Conservation (phyloP, 2,113 vertebrate species). For the Lophotis ruficrista region DNA sequence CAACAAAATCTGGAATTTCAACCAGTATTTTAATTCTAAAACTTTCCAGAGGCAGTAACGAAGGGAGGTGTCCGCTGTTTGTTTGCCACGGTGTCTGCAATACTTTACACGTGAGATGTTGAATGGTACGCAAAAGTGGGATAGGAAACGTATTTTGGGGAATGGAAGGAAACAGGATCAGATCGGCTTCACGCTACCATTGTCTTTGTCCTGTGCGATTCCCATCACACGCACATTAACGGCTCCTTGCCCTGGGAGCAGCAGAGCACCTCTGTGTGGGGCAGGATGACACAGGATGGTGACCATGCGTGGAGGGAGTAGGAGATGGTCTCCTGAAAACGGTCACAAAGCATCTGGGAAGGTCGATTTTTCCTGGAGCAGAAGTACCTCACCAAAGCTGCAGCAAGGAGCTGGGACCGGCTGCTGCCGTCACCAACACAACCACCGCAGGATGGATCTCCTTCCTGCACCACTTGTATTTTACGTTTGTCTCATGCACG, state of each 20-base stretch:
- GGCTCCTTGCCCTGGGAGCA: neutral
- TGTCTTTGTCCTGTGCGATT: neutral
- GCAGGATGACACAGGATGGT: fast-evolving
- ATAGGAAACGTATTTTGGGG: neutral
- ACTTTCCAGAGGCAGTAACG: neutral
- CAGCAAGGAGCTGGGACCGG: neutral
- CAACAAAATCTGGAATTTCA: neutral
- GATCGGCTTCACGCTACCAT: neutral
- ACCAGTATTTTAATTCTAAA: neutral
- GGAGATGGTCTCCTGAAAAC: neutral
- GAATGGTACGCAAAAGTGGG: neutral
- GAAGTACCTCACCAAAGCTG: neutral
- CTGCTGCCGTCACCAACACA: neutral
- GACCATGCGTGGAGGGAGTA: neutral
- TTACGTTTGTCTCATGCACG: neutral
- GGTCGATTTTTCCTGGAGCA: neutral
- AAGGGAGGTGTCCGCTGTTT: neutral
- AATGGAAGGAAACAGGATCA: neutral
- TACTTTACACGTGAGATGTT: neutral
- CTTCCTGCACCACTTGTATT: neutral
- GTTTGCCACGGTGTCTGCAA: neutral
- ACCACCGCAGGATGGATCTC: fast-evolving
- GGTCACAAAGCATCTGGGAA: neutral
- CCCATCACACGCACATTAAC: neutral
- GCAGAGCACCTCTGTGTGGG: neutral